These are phyloP conservation scores for Diceros bicornis DNA, from an alignment of 2,797 vertebrate species.

Conservation along the genomic window DNA sequence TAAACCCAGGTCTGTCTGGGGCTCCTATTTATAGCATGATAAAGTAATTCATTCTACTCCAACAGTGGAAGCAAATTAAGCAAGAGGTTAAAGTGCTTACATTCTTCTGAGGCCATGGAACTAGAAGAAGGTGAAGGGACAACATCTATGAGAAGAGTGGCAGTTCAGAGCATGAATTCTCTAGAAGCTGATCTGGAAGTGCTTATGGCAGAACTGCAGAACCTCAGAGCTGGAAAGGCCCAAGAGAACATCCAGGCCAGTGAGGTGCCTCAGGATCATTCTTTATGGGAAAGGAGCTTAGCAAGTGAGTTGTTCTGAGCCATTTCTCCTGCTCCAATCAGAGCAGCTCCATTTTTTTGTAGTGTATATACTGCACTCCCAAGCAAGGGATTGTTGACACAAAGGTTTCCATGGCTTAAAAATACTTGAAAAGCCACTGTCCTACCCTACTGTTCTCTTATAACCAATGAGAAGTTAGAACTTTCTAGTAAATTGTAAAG, in stretches of 20 bases:
- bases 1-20: not conserved
- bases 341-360: not conserved
- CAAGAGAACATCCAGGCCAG: not conserved
- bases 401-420: not conserved
- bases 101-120: not conserved
- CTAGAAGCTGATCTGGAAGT: not conserved
- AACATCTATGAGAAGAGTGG: not conserved
- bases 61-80: not conserved
- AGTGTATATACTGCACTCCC: rapidly evolving
- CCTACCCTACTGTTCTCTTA: not conserved
- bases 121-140: not conserved
- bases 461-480: not conserved
- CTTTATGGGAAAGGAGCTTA: not conserved
- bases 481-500: not conserved
- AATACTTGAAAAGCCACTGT: not conserved
- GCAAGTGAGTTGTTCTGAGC: not conserved
- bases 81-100: too few relatives aligned
- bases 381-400: not conserved
- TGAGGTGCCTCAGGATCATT: not conserved
- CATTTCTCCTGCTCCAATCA: not conserved
- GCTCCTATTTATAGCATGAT: not conserved
- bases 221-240: not conserved
- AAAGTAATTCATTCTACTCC: not conserved
- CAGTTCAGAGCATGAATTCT: not conserved
- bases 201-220: not conserved